Evolutionary conservation across 1,140 invertebrate genomes (phyloP), one percentile per base, ranked within the genome.

Genomic region (Nebria ingens): DNA sequence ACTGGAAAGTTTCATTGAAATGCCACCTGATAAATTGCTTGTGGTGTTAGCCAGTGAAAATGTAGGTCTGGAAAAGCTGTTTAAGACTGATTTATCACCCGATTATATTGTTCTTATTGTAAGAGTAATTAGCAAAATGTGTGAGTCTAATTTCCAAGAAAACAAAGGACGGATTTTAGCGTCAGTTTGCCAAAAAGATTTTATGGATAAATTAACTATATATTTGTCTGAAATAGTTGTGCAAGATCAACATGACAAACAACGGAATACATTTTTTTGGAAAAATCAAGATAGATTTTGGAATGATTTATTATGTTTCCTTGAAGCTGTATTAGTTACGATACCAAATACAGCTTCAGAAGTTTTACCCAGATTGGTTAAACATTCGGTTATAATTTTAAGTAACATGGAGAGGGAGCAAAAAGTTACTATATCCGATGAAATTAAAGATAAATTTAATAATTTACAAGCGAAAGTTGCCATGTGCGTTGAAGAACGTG

Each of bases 211-310:
- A 19, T 59, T 73, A 12, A 56, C 62, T 19, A 61, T 58, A 12
- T 73, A 72, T 63, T 56, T 74, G 23, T 64, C 67, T 57, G 59
- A 69, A 21, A 61, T 76, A 45, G 69, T 68, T 11, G 71, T 71
- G 34, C 57, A 62, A 3, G 56, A 61, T 22, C 64, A 65, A 11
- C 38, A 58, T 1, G 49, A 62, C 20, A 71, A 71, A 49, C 64
- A 57, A 19, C 55, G 70, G 22, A 66, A 72, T 45, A 61, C 62
- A 29, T 58, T 57, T 50, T 76, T 74, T 45, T 76, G 74, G 75
- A 64, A 64, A 6, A 61, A 71, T 52, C 59, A 62, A 59, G 61
- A 62, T 19, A 55, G 59, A 19, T 76, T 76, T 67, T 76, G 71
- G 69, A 50, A 56, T 0, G 69, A 73, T 58, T 65, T 74, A 21